Percentiles rank a stretch among this genome's conserved stretches.
phyloP scores from a whole-genome alignment of 2,888 invertebrate genomes.

The Amitus sp. region DNA sequence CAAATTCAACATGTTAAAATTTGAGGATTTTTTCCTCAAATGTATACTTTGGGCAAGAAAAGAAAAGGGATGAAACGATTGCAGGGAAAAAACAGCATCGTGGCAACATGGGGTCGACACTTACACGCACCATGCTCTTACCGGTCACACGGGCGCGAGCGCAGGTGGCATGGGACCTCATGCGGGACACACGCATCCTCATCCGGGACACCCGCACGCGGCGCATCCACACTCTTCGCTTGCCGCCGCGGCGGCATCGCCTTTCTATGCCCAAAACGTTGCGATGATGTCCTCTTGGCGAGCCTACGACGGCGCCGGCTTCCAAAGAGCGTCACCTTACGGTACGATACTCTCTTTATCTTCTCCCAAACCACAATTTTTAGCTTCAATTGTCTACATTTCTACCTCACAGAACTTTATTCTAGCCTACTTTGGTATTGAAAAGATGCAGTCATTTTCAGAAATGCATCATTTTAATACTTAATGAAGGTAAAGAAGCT shows the following conservation, averaged over 20 bases:
- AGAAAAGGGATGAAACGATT: background rate
- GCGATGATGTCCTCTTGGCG: slow-evolving; percentile 84
- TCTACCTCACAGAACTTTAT: too few species aligned
- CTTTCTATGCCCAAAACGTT: slow-evolving; percentile 84
- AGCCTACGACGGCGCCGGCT: slow-evolving; percentile 78
- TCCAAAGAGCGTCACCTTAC: slow-evolving; percentile 84
- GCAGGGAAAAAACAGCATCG: slow-evolving; percentile 62
- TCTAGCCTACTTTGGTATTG: too few species aligned
- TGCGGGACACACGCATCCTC: slow-evolving; percentile 53
- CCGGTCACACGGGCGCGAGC: slow-evolving; percentile 58
- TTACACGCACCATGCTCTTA: slow-evolving; percentile 61
- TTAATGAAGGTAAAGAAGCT: too few species aligned
- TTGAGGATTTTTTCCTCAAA: too few species aligned
- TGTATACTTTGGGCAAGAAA: too few species aligned
- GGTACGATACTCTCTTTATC: slow-evolving; percentile 66
- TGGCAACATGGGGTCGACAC: slow-evolving; percentile 64
- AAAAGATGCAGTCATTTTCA: too few species aligned
- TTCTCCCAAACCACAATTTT: background rate
- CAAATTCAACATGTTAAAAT: too few species aligned
- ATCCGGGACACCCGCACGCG: slow-evolving; percentile 63
- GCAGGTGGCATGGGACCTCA: slow-evolving; percentile 59
- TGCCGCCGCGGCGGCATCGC: slow-evolving; percentile 69
- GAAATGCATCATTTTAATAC: too few species aligned
- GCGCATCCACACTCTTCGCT: slow-evolving; percentile 69
- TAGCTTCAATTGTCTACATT: background rate